Percentiles rank a stretch among this genome's conserved stretches.
Conservation (phyloP, 2,113 vertebrate species). For the Baryphthengus martii region DNA sequence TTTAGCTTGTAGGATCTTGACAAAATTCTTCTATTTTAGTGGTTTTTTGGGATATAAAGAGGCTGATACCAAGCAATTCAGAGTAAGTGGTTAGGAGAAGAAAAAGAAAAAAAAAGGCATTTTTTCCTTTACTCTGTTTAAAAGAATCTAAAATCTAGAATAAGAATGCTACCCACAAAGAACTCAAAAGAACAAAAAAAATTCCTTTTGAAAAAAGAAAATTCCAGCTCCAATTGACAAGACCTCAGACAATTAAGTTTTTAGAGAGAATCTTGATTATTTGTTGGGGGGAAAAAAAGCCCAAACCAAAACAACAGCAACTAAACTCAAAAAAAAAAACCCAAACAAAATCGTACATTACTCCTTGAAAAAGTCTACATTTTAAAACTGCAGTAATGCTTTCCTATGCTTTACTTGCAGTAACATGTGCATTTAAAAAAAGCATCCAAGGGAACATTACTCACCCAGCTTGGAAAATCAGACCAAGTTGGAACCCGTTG, state of each 20-base stretch:
- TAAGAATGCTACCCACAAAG: neutral
- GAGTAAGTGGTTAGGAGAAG: too few relatives aligned
- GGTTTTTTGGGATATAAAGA: neutral
- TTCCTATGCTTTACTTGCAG: neutral
- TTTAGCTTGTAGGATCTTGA: neutral
- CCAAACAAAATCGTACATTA: neutral
- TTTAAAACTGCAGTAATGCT: neutral
- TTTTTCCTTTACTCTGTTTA: too few relatives aligned
- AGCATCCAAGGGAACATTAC: conserved; percentile 50
- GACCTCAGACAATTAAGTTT: neutral
- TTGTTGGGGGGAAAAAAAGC: too few relatives aligned
- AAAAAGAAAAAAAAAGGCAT: too few relatives aligned
- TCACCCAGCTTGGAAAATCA: conserved; percentile 92
- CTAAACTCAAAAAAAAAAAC: neutral
- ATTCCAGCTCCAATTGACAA: neutral
- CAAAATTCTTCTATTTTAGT: neutral
- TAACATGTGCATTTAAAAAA: neutral
- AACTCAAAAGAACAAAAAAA: neutral
- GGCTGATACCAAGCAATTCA: neutral
- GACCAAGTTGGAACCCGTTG: conserved; percentile 96
- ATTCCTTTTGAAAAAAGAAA: neutral
- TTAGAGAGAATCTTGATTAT: neutral
- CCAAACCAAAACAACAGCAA: too few relatives aligned
- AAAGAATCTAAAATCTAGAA: neutral
- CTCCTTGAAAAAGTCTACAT: neutral